Percentiles rank a stretch among this genome's conserved stretches.
Evolutionary conservation across 2,888 invertebrate genomes (phyloP).

Genomic region (Dascillus cervinus): DNA sequence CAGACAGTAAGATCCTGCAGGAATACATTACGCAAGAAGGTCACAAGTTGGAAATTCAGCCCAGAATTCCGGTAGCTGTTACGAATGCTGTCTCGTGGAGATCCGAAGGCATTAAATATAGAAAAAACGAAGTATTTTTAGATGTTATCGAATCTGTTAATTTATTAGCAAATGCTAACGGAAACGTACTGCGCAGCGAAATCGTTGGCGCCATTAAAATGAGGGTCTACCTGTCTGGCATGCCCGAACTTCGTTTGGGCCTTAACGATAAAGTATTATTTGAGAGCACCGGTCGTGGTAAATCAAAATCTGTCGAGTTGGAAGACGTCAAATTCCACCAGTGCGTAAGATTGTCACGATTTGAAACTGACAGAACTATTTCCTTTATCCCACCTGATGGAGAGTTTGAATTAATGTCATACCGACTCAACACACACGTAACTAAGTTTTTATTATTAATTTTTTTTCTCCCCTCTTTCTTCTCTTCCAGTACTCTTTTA

Average conservation of each 20-base stretch:
- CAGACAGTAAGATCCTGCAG: constrained; percentile 95
- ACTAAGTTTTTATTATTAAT: constrained; percentile 8
- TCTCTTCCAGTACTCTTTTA: too few species aligned
- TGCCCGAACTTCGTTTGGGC: constrained; percentile 95
- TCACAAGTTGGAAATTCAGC: constrained; percentile 93
- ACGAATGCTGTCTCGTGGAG: constrained; percentile 99
- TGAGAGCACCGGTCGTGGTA: constrained; percentile 94
- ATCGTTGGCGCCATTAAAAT: constrained; percentile 98
- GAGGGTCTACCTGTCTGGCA: constrained; percentile 95
- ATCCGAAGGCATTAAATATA: constrained; percentile 95
- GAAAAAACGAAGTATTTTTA: constrained; percentile 98
- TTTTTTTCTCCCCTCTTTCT: constrained; percentile 5
- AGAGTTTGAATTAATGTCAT: constrained; percentile 98
- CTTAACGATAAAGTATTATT: constrained; percentile 97
- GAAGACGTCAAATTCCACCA: constrained; percentile 99
- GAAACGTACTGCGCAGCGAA: constrained; percentile 93
- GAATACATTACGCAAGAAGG: constrained; percentile 99
- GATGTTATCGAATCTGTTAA: constrained; percentile 99
- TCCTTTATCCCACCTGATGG: constrained; percentile 99
- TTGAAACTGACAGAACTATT: constrained; percentile 97
- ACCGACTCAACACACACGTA: constrained; percentile 89
- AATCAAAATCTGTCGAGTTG: constrained; percentile 95
- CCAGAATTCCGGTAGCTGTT: constrained; percentile 94
- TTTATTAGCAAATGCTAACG: constrained; percentile 90
- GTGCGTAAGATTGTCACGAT: constrained; percentile 91